These are phyloP conservation scores for Ibycter americanus DNA, from an alignment of 2,797 vertebrate species.

Conservation along the genomic window DNA sequence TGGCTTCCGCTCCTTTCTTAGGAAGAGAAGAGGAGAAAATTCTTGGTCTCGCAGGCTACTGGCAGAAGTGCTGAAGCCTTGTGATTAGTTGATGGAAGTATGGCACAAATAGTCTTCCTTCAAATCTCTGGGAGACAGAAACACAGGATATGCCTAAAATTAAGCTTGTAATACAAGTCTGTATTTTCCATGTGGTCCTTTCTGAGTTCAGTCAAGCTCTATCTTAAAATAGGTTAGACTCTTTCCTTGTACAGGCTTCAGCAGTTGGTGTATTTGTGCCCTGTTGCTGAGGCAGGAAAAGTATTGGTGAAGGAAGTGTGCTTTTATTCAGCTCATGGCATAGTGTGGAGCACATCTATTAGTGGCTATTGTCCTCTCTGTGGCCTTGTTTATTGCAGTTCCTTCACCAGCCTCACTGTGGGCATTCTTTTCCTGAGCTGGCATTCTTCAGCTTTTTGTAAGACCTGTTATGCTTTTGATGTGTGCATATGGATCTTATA, in stretches of 20 bases:
- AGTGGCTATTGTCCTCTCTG: neutral
- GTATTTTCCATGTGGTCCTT: neutral
- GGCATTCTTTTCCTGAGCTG: neutral
- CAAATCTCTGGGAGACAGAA: neutral
- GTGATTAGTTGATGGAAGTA: neutral
- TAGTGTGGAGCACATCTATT: neutral
- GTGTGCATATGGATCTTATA: neutral
- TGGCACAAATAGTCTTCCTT: neutral
- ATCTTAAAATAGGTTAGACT: neutral
- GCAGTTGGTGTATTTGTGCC: neutral
- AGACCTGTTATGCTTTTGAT: neutral
- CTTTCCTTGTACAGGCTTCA: neutral
- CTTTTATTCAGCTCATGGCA: neutral
- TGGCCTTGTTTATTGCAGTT: neutral
- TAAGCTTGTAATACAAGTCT: too few relatives aligned
- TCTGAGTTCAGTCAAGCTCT: neutral
- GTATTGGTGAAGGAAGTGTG: neutral
- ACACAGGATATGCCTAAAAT: neutral
- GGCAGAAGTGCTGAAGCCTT: neutral
- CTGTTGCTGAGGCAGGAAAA: neutral
- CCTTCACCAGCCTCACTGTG: neutral
- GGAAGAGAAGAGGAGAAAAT: neutral
- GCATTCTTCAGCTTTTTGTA: neutral
- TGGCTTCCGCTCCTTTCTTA: conserved; percentile 20
- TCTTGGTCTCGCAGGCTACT: neutral